Evolutionary conservation across 2,888 invertebrate genomes (phyloP), one percentile per base, ranked within the genome.

Genomic region (Cheilosia soror): DNA sequence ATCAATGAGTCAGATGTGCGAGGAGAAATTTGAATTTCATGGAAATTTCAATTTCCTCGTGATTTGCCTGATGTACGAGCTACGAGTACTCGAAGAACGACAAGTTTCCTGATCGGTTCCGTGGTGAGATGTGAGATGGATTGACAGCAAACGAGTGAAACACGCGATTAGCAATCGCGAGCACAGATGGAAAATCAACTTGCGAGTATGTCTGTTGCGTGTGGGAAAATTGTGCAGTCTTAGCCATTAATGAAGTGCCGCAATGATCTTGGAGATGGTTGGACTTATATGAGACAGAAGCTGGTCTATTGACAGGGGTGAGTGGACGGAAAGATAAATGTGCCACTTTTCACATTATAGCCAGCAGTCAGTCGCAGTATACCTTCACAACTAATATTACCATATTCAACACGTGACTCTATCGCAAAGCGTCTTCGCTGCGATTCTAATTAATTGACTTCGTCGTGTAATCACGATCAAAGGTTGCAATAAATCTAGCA

Each of bases 11-110:
- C 83, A 73, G 42, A 37, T 47, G 53, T 40, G 76, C 31, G 33
- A 53, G 57, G 62, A 51, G 68, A 83, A 73, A 78, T 83, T 78
- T 73, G 44, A 73, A 69, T 69, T 83, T 78, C 33, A 68, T 55
- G 71, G 62, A 72, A 33, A 40, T 63, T 3, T 15, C 13, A 15
- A 78, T 73, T 83, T 78, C 72, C 78, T 73, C 6, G 72, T 71
- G 71, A 47, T 57, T 62, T 68, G 69, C n/a, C 49, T 47, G 31
- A 72, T 77, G 31, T 31, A 62, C 42, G 65, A 20, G 20, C 20
- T 20, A 20, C 20, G 20, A 20, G 20, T 20, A 20, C 20, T 20
- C 20, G 20, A 20, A 0, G 2, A 20, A 44, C 42, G 37, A 42
- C 47, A 20, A 49, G 49, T 77, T 82, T 72, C 72, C 82, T 82